Evolutionary conservation across 2,113 vertebrate species (phyloP).

Genomic region (Epinephelus fuscoguttatus): DNA sequence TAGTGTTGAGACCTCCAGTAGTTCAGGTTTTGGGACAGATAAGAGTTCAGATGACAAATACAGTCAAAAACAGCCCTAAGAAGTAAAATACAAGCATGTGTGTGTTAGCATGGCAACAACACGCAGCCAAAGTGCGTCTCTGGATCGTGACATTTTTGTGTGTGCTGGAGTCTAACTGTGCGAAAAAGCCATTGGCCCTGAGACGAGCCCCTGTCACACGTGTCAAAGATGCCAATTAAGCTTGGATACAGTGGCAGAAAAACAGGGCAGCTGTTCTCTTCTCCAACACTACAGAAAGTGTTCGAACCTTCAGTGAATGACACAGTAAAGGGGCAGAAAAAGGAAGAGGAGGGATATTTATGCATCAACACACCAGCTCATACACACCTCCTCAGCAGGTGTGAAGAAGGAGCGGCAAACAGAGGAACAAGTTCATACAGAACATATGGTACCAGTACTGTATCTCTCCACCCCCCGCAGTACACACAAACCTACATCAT

Average conservation of each 20-base stretch:
- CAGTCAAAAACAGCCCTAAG: not conserved
- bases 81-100: not conserved
- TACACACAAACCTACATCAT: not conserved
- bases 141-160: conserved; percentile 26
- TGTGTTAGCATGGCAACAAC: conserved; percentile 2
- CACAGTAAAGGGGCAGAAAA: not conserved
- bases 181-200: conserved; percentile 44
- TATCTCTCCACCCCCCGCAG: not conserved
- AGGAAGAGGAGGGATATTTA: not conserved
- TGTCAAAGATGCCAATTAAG: conserved; percentile 62
- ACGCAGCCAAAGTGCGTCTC: not conserved
- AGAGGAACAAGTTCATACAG: not conserved
- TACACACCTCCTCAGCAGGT: not conserved
- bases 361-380: conserved; percentile 16
- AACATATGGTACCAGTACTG: not conserved
- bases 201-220: conserved; percentile 42
- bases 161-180: not conserved
- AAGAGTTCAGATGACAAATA: not conserved
- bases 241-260: conserved; percentile 12
- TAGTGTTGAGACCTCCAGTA: too few species aligned
- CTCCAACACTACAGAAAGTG: not conserved
- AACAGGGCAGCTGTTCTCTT: conserved; percentile 16
- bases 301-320: not conserved
- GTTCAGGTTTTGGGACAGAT: not conserved
- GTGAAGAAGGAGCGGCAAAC: conserved; percentile 8